Evolutionary conservation across 2,113 vertebrate species (phyloP), one percentile per base, ranked within the genome.

Genomic region (Psittacara wagleri): DNA sequence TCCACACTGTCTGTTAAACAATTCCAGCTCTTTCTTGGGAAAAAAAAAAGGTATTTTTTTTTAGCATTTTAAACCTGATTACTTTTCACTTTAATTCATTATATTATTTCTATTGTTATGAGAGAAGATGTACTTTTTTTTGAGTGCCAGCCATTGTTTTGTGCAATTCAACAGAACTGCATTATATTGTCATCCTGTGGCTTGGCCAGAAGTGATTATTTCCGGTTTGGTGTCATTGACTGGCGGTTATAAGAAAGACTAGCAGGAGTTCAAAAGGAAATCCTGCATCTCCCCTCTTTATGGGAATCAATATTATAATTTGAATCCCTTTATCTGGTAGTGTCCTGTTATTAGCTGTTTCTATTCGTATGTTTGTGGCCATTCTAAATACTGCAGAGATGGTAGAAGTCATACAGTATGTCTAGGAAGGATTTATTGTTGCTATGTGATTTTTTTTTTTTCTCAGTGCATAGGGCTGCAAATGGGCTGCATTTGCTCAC

Each of bases 291-390:
- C 44, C 55, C 8, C 41, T 86, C 52, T 66, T 76, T 0, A 1
- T 70, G 54, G 74, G 63, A 95, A 95, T 90, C 81, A 68, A 37
- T 83, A 44, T 70, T 84, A 57, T 84, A 79, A 81, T 72, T 96
- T 1, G 8, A 69, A 88, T 39, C 37, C 28, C 66, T 94, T 94
- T 89, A 81, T 86, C 77, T 90, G 87, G 35, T 31, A 46, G 33
- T 23, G 52, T 90, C 79, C n/a, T 48, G 24, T 90, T 95, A 84
- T 79, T 96, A 74, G 62, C 54, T 88, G 29, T 74, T 92, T 92
- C 63, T 83, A 25, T 85, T 94, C 39, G 52, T 94, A 48, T 67
- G 44, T 82, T 82, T 92, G 37, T 82, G 70, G 84, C 69, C 48
- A 43, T 76, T 94, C 91, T 10, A 82, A 84, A 57, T 87, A 74